phyloP scores from a whole-genome alignment of 2,888 invertebrate species.

The Entomobrya proxima region DNA sequence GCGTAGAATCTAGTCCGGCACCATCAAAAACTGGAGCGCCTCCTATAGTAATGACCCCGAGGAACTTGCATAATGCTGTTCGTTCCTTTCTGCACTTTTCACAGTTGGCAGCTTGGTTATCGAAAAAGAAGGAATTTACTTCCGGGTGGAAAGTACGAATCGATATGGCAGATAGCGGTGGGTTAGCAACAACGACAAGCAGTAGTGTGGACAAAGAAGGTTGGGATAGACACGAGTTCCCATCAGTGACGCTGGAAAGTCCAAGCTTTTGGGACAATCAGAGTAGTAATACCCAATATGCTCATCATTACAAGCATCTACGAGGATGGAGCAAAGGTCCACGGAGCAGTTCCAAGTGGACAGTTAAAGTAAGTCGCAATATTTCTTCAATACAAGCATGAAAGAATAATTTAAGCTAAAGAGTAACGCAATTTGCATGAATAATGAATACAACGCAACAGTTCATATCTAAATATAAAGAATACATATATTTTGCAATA shows the following conservation, averaged over 20 bases:
- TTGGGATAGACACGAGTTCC: slow-evolving; percentile 62
- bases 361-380: slow-evolving; percentile 56
- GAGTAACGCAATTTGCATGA: too few species aligned
- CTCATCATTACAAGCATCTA: slow-evolving; percentile 8
- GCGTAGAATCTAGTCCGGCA: neutral
- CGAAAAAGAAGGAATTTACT: slow-evolving; percentile 61
- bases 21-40: neutral
- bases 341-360: slow-evolving; percentile 54
- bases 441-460: too few species aligned
- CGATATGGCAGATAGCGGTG: slow-evolving; percentile 51
- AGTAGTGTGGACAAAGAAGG: slow-evolving; percentile 30
- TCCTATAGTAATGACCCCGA: slow-evolving; percentile 62
- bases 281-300: neutral
- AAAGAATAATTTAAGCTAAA: too few species aligned
- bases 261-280: slow-evolving; percentile 50
- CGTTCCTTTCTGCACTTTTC: slow-evolving; percentile 97
- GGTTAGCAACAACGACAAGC: too few species aligned
- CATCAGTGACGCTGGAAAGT: slow-evolving; percentile 57
- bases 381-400: neutral
- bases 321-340: slow-evolving; percentile 58
- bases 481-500: too few species aligned
- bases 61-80: slow-evolving; percentile 93
- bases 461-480: too few species aligned
- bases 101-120: slow-evolving; percentile 94
- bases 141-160: slow-evolving; percentile 57